These are phyloP conservation scores for Phoebastria nigripes DNA, from an alignment of 2,797 vertebrate species.

Conservation along the genomic window DNA sequence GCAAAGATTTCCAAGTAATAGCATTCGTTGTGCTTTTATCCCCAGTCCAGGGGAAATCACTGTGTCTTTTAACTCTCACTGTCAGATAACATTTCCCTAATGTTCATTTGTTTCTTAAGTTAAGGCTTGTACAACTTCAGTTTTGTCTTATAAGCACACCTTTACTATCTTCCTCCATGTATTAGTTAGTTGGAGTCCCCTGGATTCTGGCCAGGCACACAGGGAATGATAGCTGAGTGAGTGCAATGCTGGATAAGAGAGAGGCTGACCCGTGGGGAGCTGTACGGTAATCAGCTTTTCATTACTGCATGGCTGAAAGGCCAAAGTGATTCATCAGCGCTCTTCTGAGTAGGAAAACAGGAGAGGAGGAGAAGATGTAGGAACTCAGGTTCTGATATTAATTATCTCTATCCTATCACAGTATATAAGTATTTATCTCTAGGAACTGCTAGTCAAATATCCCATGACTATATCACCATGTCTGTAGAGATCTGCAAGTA, in stretches of 20 bases:
- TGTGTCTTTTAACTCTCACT: neutral
- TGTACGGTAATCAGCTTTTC: neutral
- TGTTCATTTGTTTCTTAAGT: neutral
- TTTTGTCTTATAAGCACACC: neutral
- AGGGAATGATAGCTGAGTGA: neutral
- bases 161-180: neutral
- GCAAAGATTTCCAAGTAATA: neutral
- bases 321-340: neutral
- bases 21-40: neutral
- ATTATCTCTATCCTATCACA: neutral
- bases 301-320: neutral
- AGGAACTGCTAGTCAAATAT: constrained; percentile 1
- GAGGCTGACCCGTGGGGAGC: neutral
- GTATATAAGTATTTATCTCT: neutral
- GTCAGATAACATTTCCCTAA: neutral
- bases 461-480: neutral
- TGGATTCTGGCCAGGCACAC: neutral
- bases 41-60: neutral
- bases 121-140: neutral
- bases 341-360: neutral
- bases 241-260: neutral
- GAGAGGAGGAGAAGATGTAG: neutral
- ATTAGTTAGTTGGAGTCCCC: neutral
- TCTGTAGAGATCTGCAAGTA: neutral
- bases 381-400: neutral